phyloP scores from a whole-genome alignment of 2,797 vertebrate genomes.

The Eleutherodactylus coqui region DNA sequence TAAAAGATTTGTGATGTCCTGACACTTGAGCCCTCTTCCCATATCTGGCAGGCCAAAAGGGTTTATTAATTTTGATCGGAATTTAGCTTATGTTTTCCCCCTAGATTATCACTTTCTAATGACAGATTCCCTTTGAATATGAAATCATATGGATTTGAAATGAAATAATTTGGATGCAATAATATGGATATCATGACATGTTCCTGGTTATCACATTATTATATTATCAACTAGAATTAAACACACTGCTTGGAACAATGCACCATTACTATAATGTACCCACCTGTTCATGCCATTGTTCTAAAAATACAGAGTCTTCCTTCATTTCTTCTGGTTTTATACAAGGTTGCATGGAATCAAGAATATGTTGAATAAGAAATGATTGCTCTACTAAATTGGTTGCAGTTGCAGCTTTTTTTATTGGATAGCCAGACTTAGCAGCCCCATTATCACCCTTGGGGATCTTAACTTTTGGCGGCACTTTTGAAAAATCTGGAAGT shows the following conservation, averaged over 20 bases:
- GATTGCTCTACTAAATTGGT: slow-evolving; percentile 70
- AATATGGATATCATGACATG: no score
- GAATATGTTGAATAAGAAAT: slow-evolving; percentile 68
- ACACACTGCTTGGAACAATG: not conserved
- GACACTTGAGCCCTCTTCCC: no score
- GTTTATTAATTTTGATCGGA: no score
- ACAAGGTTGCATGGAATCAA: slow-evolving; percentile 71
- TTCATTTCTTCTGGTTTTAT: slow-evolving; percentile 61
- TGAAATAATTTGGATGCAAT: no score
- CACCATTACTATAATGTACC: not conserved
- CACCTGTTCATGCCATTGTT: slow-evolving; percentile 69
- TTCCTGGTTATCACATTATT: not conserved
- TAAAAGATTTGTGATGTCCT: no score
- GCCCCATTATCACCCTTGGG: slow-evolving; percentile 71
- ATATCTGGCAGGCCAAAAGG: no score
- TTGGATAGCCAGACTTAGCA: slow-evolving; percentile 64
- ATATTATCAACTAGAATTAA: not conserved
- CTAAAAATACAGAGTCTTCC: slow-evolving; percentile 20
- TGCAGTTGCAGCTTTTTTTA: slow-evolving; percentile 73
- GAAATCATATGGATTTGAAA: no score
- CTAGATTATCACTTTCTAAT: no score
- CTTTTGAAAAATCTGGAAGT: slow-evolving; percentile 79
- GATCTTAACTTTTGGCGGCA: slow-evolving; percentile 79
- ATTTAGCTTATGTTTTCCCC: no score
- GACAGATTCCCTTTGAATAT: no score